Evolutionary conservation across 2,888 invertebrate genomes (phyloP).

Genomic region (Drosophila histrio): DNA sequence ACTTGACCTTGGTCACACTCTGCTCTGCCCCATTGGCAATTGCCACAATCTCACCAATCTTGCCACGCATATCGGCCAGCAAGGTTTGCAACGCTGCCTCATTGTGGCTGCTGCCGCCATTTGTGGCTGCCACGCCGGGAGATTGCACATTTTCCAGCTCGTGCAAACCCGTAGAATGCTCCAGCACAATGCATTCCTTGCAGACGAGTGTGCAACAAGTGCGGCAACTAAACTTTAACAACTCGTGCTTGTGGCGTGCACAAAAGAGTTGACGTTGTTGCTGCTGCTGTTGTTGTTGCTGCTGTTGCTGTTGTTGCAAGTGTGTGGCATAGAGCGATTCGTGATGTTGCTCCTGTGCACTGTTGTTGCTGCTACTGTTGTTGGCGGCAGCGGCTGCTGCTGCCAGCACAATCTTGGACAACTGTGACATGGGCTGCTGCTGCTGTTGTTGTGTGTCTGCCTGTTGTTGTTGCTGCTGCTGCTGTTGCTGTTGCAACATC

Average conservation of each 20-base stretch:
- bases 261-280: slow-evolving; percentile 86
- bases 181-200: slow-evolving; percentile 96
- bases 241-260: slow-evolving; percentile 94
- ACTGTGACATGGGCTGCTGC: slow-evolving; percentile 78
- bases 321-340: slow-evolving; percentile 45
- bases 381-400: slow-evolving; percentile 62
- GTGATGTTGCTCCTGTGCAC: slow-evolving; percentile 31
- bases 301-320: slow-evolving; percentile 48
- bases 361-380: slow-evolving; percentile 26
- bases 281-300: slow-evolving; percentile 43
- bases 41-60: slow-evolving; percentile 94
- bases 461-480: slow-evolving; percentile 42
- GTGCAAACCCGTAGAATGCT: slow-evolving; percentile 92
- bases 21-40: slow-evolving; percentile 95
- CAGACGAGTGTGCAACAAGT: slow-evolving; percentile 97
- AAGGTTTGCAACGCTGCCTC: slow-evolving; percentile 92
- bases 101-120: slow-evolving; percentile 21
- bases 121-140: slow-evolving; percentile 86
- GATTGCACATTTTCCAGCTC: slow-evolving; percentile 93
- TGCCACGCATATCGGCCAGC: slow-evolving; percentile 91
- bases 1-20: slow-evolving; percentile 91
- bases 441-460: slow-evolving; percentile 52
- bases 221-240: slow-evolving; percentile 96
- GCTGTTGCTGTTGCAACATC: slow-evolving; percentile 78
- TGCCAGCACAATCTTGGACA: slow-evolving; percentile 81